Conservation (phyloP, 2,888 invertebrate genomes). For the Diplolepis rosae region DNA sequence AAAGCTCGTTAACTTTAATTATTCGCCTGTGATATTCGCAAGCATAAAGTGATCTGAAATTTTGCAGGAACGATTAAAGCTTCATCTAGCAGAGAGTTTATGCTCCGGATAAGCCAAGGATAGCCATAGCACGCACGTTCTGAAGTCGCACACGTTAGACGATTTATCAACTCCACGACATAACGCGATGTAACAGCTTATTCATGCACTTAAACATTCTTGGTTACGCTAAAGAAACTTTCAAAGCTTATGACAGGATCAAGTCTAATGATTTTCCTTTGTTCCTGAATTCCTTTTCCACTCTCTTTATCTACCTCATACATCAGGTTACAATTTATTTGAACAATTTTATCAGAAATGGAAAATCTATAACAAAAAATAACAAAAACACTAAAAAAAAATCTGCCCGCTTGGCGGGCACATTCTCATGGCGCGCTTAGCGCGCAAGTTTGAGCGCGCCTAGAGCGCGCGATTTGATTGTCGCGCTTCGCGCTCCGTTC, state of each 20-base stretch:
- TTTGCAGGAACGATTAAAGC: slow-evolving; percentile 63
- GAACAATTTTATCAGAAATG: background rate
- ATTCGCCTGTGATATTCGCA: slow-evolving; percentile 53
- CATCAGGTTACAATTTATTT: background rate
- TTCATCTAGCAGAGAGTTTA: slow-evolving; percentile 48
- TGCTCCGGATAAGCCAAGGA: slow-evolving; percentile 56
- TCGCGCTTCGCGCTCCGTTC: no score
- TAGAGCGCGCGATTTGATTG: no score
- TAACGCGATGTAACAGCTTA: slow-evolving; percentile 66
- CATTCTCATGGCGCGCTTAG: no score
- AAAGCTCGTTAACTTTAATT: slow-evolving; percentile 13
- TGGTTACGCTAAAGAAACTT: slow-evolving; percentile 37
- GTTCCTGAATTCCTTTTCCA: background rate
- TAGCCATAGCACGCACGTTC: slow-evolving; percentile 60
- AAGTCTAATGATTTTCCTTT: slow-evolving; percentile 60
- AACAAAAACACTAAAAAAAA: no score
- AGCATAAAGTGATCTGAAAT: slow-evolving; percentile 65
- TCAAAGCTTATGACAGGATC: slow-evolving; percentile 46
- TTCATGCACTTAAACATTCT: slow-evolving; percentile 65
- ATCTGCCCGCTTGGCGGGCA: no score
- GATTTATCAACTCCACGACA: slow-evolving; percentile 67
- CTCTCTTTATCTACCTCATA: background rate
- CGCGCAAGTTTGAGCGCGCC: no score
- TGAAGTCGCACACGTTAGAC: slow-evolving; percentile 51
- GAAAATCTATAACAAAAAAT: no score